phyloP scores from a whole-genome alignment of 1,140 invertebrate genomes.

The Zaprionus africanus region DNA sequence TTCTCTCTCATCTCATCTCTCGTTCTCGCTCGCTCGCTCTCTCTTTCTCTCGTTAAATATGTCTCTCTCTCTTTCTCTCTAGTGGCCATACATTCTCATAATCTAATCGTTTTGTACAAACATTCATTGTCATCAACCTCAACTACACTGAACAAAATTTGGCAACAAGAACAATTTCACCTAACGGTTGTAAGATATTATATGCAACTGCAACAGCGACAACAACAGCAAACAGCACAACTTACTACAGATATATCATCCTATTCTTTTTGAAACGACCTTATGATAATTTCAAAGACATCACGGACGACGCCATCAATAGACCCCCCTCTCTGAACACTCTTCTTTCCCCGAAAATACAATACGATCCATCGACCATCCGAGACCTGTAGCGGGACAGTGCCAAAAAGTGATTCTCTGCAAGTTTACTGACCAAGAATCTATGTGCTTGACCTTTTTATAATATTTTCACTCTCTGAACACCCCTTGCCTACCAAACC shows the following conservation, averaged over 20 bases:
- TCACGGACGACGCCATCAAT: not conserved
- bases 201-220: constrained; percentile 22
- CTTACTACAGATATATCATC: constrained; percentile 1
- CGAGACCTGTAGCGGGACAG: constrained; percentile 5
- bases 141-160: constrained; percentile 53
- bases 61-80: constrained; percentile 9
- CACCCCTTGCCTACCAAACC: not conserved
- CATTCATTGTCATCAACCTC: constrained; percentile 62
- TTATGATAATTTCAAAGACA: constrained; percentile 1
- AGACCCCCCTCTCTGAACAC: not conserved
- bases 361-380: constrained; percentile 3
- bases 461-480: constrained; percentile 26
- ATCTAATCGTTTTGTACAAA: constrained; percentile 57
- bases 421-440: constrained; percentile 68
- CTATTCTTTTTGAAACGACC: not conserved
- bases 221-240: constrained; percentile 13
- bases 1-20: constrained; percentile 63
- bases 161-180: constrained; percentile 29
- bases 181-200: constrained; percentile 9
- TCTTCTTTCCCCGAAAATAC: not conserved
- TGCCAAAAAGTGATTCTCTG: constrained; percentile 11
- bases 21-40: not conserved
- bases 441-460: constrained; percentile 58
- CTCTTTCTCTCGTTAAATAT: not conserved
- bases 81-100: constrained; percentile 56